Base-by-base conservation (phyloP, 2,797 vertebrate genomes). In the Coccyzus lansbergi region DNA sequence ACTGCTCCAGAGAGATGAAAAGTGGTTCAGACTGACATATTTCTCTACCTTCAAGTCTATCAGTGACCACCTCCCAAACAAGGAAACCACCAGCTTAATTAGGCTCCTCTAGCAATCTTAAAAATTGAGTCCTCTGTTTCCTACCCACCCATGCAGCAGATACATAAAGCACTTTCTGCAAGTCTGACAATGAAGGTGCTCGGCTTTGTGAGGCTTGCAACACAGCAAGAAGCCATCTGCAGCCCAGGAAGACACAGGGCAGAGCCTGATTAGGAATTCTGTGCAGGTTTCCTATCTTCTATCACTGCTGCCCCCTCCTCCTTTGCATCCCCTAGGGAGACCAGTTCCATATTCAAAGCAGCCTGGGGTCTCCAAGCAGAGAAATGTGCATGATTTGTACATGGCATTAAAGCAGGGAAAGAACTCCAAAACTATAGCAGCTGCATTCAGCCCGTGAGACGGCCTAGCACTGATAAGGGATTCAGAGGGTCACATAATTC, bases 291-390 rank as follows among this genome's bases (percentile, higher is more conserved):
- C 69, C 71, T 59, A 42, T 77, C 94, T 92, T 86, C 91, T 80
- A 83, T 91, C 90, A 52, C 58, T 4, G 2, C 69, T 67, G 76
- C 84, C 68, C 71, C 96, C 90, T 94, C 89, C 96, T 76, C 84
- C 92, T 76, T 63, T 6, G 0, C 52, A 94, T 69, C 56, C 97
- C 96, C 86, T 59, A 58, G 95, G 82, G 96, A 96, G 65, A 83
- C 38, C 68, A 88, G 94, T 92, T 97, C 93, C 92, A 96, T 96
- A 96, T 97, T 97, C 95, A 97, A 96, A 97, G 95, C 80, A 95
- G 96, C 95, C 97, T 82, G 82, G 78, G 94, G 95, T 97, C 95
- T 95, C 95, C 95, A 94, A 90, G 93, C 96, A 97, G 89, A 97
- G 95, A 97, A 96, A 96, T 83, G 93, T 88, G 94, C 90, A 90